These are phyloP conservation scores for Paedocypris sp. DNA, from an alignment of 2,113 vertebrate species.

Conservation along the genomic window DNA sequence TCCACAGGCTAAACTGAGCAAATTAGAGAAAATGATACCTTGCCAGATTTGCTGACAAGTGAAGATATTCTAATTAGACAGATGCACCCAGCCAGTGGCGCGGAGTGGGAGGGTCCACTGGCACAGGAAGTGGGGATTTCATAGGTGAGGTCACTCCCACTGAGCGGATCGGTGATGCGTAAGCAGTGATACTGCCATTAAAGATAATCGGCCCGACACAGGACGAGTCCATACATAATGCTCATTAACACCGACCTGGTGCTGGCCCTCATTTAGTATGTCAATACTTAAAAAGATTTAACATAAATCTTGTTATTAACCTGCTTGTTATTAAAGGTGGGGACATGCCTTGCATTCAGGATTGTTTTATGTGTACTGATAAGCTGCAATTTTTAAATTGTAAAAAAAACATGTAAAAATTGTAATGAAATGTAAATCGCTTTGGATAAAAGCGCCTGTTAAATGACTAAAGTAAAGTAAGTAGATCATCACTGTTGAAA, in stretches of 20 bases:
- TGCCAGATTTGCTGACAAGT: constrained; percentile 80
- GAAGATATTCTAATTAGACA: constrained; percentile 89
- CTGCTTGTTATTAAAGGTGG: too few relatives aligned
- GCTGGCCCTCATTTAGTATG: constrained; percentile 19
- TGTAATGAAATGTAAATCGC: too few relatives aligned
- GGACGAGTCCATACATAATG: constrained; percentile 22
- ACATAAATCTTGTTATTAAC: constrained; percentile 17
- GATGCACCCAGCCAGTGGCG: constrained; percentile 53
- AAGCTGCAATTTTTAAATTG: too few relatives aligned
- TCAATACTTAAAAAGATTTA: constrained; percentile 27
- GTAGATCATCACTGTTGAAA: too few relatives aligned
- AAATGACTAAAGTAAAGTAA: too few relatives aligned
- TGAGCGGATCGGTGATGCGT: constrained; percentile 32
- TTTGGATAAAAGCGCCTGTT: too few relatives aligned
- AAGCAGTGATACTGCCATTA: constrained; percentile 32
- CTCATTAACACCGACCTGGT: constrained; percentile 21
- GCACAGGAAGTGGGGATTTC: constrained; percentile 34
- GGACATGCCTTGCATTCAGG: too few relatives aligned
- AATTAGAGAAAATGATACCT: constrained; percentile 95
- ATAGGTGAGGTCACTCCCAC: constrained; percentile 31
- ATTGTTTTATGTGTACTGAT: too few relatives aligned
- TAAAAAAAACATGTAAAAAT: too few relatives aligned
- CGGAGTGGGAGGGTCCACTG: constrained; percentile 26
- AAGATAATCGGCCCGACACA: constrained; percentile 31
- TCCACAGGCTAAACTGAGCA: constrained; percentile 91